A percentile compares a stretch with the other conserved stretches of the same genome.
Evolutionary conservation across 2,113 vertebrate genomes (phyloP).

Genomic region (Apteryx mantelli): DNA sequence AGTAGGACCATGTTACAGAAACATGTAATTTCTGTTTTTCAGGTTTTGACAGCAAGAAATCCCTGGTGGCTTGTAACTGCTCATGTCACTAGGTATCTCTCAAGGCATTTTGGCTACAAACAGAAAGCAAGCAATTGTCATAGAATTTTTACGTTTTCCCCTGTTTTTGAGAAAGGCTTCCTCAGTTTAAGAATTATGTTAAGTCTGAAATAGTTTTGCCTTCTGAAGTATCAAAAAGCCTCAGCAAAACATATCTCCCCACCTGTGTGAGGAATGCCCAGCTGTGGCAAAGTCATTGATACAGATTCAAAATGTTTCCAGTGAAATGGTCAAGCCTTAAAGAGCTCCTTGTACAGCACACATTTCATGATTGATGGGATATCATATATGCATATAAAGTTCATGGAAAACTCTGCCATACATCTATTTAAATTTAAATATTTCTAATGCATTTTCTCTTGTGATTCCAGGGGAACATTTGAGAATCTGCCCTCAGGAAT

Average conservation of each 20-base stretch:
- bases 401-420: background rate
- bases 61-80: background rate
- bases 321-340: background rate
- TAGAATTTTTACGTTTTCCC: background rate
- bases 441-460: background rate
- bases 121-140: background rate
- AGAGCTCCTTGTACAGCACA: background rate
- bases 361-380: background rate
- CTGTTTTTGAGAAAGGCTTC: background rate
- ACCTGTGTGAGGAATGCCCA: background rate
- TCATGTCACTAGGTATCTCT: background rate
- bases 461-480: slow-evolving; percentile 86
- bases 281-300: background rate
- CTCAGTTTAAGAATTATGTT: background rate
- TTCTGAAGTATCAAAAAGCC: background rate
- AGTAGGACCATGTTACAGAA: background rate
- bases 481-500: slow-evolving; percentile 89
- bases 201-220: background rate
- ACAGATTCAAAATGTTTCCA: background rate
- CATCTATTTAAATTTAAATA: background rate
- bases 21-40: background rate
- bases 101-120: background rate
- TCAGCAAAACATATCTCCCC: background rate
- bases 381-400: background rate
- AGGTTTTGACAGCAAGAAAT: slow-evolving; percentile 9